Percentiles rank a stretch among this genome's conserved stretches.
Conservation (phyloP, 2,888 invertebrate genomes). For the Thymelicus acteon region DNA sequence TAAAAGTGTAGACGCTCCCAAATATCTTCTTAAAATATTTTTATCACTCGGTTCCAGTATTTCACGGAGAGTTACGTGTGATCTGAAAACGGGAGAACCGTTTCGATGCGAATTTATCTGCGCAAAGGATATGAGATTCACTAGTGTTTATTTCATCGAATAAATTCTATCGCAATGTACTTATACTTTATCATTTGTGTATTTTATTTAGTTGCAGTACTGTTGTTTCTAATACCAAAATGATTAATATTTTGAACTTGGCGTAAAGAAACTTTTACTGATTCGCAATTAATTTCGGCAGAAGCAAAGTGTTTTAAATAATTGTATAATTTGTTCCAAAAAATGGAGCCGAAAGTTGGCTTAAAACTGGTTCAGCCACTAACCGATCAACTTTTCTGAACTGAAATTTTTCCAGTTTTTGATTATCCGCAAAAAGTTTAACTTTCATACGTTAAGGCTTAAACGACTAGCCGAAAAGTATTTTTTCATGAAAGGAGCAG, state of each 20-base stretch:
- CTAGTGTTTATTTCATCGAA: slow-evolving; percentile 25
- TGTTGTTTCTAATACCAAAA: too few relatives aligned
- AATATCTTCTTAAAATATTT: slow-evolving; percentile 28
- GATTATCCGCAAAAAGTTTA: slow-evolving; percentile 29
- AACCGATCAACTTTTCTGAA: slow-evolving; percentile 26
- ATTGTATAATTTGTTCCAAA: slow-evolving; percentile 11
- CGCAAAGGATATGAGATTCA: slow-evolving; percentile 22
- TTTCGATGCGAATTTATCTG: slow-evolving; percentile 44
- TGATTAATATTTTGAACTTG: too few relatives aligned
- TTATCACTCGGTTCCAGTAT: slow-evolving; percentile 38
- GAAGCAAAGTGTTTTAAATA: not conserved
- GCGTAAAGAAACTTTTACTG: too few relatives aligned
- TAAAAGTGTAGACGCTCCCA: slow-evolving; percentile 20
- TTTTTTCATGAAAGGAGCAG: slow-evolving; percentile 16
- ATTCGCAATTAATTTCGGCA: not conserved
- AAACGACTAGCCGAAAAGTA: slow-evolving; percentile 29
- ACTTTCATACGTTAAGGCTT: slow-evolving; percentile 30
- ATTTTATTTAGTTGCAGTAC: too few relatives aligned
- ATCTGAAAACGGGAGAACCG: slow-evolving; percentile 43
- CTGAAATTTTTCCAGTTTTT: slow-evolving; percentile 22
- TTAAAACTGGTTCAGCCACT: slow-evolving; percentile 15
- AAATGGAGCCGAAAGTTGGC: slow-evolving; percentile 6
- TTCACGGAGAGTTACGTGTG: slow-evolving; percentile 45
- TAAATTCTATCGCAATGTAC: slow-evolving; percentile 24
- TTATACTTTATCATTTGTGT: slow-evolving; percentile 7